Percentiles rank a stretch among this genome's conserved stretches.
Evolutionary conservation across 1,140 invertebrate species (phyloP).

Genomic region (Drosophila parabipectinata): DNA sequence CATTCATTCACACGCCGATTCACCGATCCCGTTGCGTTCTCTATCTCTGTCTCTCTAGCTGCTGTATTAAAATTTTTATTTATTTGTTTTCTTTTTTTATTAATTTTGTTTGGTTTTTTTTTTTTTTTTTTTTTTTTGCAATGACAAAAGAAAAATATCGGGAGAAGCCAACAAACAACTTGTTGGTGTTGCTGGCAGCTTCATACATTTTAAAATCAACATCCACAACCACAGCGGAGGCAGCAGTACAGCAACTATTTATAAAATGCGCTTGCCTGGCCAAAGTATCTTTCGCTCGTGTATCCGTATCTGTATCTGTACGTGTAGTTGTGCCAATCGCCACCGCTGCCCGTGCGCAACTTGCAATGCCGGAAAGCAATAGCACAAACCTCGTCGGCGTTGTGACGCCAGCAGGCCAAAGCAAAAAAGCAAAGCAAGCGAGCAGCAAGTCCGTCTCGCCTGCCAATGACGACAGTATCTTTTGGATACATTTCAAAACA

Average conservation of each 20-base stretch:
- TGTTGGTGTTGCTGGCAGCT: slow-evolving; percentile 50
- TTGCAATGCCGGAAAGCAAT: slow-evolving; percentile 77
- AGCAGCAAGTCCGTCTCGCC: slow-evolving; percentile 14
- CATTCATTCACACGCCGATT: neutral
- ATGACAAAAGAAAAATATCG: slow-evolving; percentile 61
- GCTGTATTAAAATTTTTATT: slow-evolving; percentile 25
- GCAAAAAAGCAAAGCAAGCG: neutral
- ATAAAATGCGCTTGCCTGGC: slow-evolving; percentile 74
- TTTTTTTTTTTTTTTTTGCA: slow-evolving; percentile 76
- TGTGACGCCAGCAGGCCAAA: slow-evolving; percentile 53
- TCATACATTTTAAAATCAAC: slow-evolving; percentile 62
- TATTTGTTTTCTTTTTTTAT: slow-evolving; percentile 31
- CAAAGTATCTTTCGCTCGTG: slow-evolving; percentile 55
- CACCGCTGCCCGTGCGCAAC: slow-evolving; percentile 39
- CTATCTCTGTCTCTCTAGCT: slow-evolving; percentile 8
- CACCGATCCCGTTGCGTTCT: slow-evolving; percentile 3
- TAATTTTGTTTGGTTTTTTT: slow-evolving; percentile 26
- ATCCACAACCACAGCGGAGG: slow-evolving; percentile 50
- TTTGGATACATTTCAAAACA: slow-evolving; percentile 60
- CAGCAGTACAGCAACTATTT: slow-evolving; percentile 77
- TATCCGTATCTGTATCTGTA: slow-evolving; percentile 19
- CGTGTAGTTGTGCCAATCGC: slow-evolving; percentile 2
- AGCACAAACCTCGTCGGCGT: slow-evolving; percentile 54
- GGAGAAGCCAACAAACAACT: slow-evolving; percentile 71
- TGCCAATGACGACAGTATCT: slow-evolving; percentile 78